Conservation (phyloP, 2,797 vertebrate species). For the Cossypha dichroa region DNA sequence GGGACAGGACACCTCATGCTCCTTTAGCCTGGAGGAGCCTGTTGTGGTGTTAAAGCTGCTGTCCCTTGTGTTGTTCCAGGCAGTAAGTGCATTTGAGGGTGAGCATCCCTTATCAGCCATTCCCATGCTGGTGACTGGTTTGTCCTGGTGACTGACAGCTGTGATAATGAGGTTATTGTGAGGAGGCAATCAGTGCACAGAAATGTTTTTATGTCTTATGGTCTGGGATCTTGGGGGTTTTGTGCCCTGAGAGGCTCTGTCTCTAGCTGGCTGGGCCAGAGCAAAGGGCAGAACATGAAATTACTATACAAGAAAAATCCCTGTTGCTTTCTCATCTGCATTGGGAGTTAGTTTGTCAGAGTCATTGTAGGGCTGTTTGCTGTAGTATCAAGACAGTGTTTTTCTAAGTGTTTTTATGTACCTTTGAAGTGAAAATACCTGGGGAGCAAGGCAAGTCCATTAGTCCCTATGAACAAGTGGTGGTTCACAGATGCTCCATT, state of each 20-base stretch:
- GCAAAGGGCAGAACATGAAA: neutral
- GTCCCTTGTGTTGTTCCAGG: neutral
- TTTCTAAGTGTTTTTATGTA: neutral
- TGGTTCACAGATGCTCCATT: neutral
- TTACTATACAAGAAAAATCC: conserved; percentile 4
- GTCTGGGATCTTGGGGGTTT: conserved; percentile 42
- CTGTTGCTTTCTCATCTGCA: neutral
- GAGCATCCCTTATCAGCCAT: neutral
- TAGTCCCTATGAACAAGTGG: neutral
- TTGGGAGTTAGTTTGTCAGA: neutral
- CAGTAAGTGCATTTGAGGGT: neutral
- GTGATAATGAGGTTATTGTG: conserved; percentile 62
- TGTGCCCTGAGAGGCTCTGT: conserved; percentile 28
- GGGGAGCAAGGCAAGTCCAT: neutral
- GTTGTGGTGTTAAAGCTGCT: neutral
- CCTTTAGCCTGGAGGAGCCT: neutral
- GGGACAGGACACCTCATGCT: neutral
- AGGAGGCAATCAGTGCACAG: conserved; percentile 42
- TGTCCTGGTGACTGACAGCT: conserved; percentile 41
- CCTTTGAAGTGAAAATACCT: neutral
- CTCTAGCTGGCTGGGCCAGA: conserved; percentile 1
- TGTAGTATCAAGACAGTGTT: neutral
- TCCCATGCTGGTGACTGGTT: neutral
- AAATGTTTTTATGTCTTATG: conserved; percentile 65
- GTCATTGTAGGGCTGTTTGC: neutral